Evolutionary conservation across 2,888 invertebrate genomes (phyloP).

Genomic region (Phyllotreta striolata): DNA sequence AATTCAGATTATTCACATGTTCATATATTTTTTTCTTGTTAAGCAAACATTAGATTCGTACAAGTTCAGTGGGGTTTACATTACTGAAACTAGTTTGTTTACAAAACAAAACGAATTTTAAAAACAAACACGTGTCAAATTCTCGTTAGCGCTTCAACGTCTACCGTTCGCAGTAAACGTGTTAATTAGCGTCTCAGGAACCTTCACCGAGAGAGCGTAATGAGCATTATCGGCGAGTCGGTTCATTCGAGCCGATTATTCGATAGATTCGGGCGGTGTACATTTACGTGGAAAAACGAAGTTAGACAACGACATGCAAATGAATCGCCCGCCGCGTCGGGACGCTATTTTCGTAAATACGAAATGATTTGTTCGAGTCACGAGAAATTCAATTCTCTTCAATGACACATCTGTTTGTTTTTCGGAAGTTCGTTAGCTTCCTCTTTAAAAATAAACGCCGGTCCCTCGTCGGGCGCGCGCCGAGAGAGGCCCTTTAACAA

Average conservation of each 20-base stretch:
- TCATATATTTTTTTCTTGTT: too few relatives aligned
- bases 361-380: slow-evolving; percentile 19
- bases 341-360: slow-evolving; percentile 3
- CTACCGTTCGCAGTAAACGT: too few relatives aligned
- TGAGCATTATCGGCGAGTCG: too few relatives aligned
- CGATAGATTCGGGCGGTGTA: background rate
- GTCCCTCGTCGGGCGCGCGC: background rate
- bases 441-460: slow-evolving; percentile 22
- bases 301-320: background rate
- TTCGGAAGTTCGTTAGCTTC: slow-evolving; percentile 15
- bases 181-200: too few relatives aligned
- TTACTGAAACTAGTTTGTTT: too few relatives aligned
- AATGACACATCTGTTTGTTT: slow-evolving; percentile 16
- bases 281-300: background rate
- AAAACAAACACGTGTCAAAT: too few relatives aligned
- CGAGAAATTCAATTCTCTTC: slow-evolving; percentile 20
- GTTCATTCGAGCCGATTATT: background rate
- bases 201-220: too few relatives aligned
- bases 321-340: background rate
- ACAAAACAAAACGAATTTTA: too few relatives aligned
- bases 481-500: background rate
- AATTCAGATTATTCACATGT: too few relatives aligned
- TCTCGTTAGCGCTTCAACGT: too few relatives aligned
- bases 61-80: too few relatives aligned
- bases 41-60: too few relatives aligned